Conservation (phyloP, 2,797 vertebrate species). For the Natrix natrix region DNA sequence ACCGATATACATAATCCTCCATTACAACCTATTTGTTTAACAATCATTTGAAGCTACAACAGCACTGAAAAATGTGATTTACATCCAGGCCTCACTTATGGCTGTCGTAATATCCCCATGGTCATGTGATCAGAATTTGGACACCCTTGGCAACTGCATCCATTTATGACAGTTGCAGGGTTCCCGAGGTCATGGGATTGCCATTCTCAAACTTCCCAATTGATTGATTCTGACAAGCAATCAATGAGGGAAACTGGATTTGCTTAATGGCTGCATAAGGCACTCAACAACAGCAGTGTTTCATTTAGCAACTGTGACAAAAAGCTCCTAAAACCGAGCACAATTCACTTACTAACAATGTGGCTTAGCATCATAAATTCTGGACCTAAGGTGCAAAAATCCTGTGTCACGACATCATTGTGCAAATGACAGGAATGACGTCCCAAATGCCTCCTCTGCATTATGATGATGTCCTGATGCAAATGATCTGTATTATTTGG, state of each 20-base stretch:
- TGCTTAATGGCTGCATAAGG: neutral
- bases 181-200: neutral
- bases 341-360: neutral
- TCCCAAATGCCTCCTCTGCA: neutral
- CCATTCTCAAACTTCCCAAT: neutral
- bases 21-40: neutral
- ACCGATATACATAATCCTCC: neutral
- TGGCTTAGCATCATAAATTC: neutral
- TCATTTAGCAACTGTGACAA: neutral
- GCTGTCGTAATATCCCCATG: neutral
- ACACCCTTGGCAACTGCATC: neutral
- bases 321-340: neutral
- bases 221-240: neutral
- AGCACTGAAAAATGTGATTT: neutral
- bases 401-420: neutral
- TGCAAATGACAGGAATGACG: neutral
- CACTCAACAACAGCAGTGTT: neutral
- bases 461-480: neutral
- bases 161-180: neutral
- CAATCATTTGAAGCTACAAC: neutral
- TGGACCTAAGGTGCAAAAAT: neutral
- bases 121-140: neutral
- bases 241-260: neutral
- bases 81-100: neutral
- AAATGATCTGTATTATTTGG: neutral